Evolutionary conservation across 2,113 vertebrate genomes (phyloP).

Genomic region (Hemiscyllium ocellatum): DNA sequence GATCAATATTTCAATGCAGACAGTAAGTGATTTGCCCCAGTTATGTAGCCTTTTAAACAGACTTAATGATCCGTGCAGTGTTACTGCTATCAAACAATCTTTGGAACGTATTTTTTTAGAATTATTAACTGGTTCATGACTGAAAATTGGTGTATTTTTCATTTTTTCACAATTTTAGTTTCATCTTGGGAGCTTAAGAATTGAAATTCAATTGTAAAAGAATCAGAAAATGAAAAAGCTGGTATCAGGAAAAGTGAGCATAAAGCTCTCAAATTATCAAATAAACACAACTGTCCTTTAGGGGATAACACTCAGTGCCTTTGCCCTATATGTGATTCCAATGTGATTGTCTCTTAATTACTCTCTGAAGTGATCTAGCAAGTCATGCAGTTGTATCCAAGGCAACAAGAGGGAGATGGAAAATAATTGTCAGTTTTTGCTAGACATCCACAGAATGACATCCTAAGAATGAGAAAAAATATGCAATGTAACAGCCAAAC

Average conservation of each 20-base stretch:
- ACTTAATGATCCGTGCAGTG: not conserved
- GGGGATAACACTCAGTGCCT: not conserved
- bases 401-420: not conserved
- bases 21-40: constrained; percentile 22
- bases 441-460: not conserved
- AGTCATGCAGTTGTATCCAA: not conserved
- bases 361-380: not conserved
- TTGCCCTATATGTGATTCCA: not conserved
- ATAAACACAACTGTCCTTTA: not conserved
- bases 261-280: not conserved
- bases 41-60: not conserved
- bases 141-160: not conserved
- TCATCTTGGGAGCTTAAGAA: not conserved
- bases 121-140: constrained; percentile 1
- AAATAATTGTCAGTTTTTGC: not conserved
- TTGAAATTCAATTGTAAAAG: not conserved
- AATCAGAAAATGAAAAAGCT: not conserved
- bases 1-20: constrained; percentile 15
- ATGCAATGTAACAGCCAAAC: not conserved
- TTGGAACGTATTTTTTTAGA: not conserved
- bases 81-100: not conserved
- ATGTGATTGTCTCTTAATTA: not conserved
- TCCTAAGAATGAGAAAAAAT: not conserved
- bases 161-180: not conserved
- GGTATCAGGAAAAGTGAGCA: not conserved